Evolutionary conservation across 2,113 vertebrate genomes (phyloP).

Genomic region (Crotalus tigris): DNA sequence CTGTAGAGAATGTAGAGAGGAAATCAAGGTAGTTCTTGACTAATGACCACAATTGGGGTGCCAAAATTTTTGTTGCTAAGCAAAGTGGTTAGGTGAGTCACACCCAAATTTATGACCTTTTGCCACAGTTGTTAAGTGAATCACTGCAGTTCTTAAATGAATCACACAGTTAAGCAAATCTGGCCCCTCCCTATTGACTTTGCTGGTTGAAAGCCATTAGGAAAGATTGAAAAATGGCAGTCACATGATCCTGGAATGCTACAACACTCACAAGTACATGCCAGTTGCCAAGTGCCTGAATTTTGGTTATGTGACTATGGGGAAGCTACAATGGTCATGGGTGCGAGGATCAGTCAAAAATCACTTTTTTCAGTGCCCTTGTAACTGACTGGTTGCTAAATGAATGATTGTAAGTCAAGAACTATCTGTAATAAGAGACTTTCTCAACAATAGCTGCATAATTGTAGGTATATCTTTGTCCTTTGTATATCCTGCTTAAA

Average conservation of each 20-base stretch:
- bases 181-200: not conserved
- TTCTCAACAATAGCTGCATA: not conserved
- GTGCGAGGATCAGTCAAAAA: not conserved
- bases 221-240: not conserved
- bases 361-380: not conserved
- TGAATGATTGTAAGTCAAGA: not conserved
- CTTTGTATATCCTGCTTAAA: not conserved
- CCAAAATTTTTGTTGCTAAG: not conserved
- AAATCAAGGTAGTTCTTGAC: not conserved
- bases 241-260: not conserved
- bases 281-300: too few species aligned
- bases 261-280: not conserved
- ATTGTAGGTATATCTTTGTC: not conserved
- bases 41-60: not conserved
- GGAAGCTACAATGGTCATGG: not conserved
- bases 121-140: not conserved
- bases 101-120: not conserved
- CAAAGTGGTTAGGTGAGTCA: not conserved
- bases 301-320: too few species aligned
- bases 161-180: not conserved
- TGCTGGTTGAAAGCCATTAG: not conserved
- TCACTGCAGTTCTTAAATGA: not conserved
- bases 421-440: not conserved
- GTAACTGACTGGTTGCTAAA: not conserved
- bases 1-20: not conserved